A percentile compares a stretch with the other conserved stretches of the same genome.
Evolutionary conservation across 2,113 vertebrate species (phyloP).

Genomic region (Micromys minutus): DNA sequence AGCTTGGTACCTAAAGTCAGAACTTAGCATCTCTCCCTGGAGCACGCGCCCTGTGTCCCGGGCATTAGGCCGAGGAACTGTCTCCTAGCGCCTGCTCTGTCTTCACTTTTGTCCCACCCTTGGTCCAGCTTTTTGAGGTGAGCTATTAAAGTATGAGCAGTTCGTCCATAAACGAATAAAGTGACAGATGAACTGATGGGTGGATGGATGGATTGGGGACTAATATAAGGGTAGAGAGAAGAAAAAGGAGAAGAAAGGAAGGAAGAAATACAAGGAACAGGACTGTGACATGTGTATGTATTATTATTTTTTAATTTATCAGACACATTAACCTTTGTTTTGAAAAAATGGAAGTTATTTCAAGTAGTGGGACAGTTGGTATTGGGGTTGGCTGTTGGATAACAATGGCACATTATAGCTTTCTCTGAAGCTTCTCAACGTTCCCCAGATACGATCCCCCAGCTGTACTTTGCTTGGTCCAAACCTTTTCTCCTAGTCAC

Average conservation of each 20-base stretch:
- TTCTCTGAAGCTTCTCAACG: neutral
- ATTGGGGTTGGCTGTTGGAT: neutral
- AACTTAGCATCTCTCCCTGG: neutral
- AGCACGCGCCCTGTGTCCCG: neutral
- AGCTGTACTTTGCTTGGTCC: conserved; percentile 6
- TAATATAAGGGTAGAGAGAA: neutral
- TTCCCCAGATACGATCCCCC: neutral
- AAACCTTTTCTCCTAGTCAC: conserved; percentile 1
- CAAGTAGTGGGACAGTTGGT: neutral
- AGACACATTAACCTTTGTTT: neutral
- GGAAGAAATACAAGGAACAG: neutral
- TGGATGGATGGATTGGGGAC: neutral
- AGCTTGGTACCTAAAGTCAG: neutral
- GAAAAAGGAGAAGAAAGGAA: neutral
- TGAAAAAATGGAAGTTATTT: neutral
- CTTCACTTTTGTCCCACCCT: neutral
- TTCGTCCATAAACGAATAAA: neutral
- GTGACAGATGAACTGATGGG: neutral
- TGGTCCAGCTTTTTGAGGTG: neutral
- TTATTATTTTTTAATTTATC: neutral
- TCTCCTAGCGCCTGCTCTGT: neutral
- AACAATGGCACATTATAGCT: neutral
- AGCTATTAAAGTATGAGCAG: neutral
- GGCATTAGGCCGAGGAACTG: neutral
- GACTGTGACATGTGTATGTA: neutral